Evolutionary conservation across 2,797 vertebrate species (phyloP), one percentile per base, ranked within the genome.

Genomic region (Falco concolor): DNA sequence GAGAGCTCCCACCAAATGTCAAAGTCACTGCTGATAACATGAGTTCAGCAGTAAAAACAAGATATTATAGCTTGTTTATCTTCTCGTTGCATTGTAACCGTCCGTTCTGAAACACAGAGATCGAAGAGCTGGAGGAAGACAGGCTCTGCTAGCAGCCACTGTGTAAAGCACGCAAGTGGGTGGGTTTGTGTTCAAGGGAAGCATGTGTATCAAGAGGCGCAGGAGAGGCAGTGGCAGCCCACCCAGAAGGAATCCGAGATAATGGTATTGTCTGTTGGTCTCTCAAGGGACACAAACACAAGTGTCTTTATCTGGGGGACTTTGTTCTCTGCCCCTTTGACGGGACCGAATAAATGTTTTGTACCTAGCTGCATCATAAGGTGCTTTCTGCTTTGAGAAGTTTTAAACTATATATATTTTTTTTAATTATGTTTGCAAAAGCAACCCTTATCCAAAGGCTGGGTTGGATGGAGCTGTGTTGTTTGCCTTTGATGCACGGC

Each of bases 1-100:
- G 34, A 95, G 91, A 79, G 54, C 90, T 87, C 84, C 69, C 65
- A 85, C 81, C 89, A 90, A 92, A 94, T 88, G 96, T 90, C 93
- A 96, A 19, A 61, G 93, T 84, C 59, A 25, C 25, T 70, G 75
- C 90, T 94, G 96, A 96, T 97, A 96, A 84, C 61, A 12, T 21
- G 54, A 91, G 89, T 40, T 92, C 56, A 13, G 84, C 56, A 84
- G 82, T 73, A 92, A 87, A 96, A 81, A 1, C 69, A 90, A 96
- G 96, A 93, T 93, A 50, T 69, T 84, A 74, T n/a, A 68, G 79
- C 63, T 89, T 95, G 82, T 96, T 96, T 95, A 93, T 96, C 91
- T 79, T n/a, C 52, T 79, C 1, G 0, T 57, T 40, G 87, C 7
- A 2, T 75, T 93, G 79, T 57, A 84, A 79, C 82, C 0, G 2